Evolutionary conservation across 1,140 invertebrate genomes (phyloP).

Genomic region (Macrosteles quadrilineatus): DNA sequence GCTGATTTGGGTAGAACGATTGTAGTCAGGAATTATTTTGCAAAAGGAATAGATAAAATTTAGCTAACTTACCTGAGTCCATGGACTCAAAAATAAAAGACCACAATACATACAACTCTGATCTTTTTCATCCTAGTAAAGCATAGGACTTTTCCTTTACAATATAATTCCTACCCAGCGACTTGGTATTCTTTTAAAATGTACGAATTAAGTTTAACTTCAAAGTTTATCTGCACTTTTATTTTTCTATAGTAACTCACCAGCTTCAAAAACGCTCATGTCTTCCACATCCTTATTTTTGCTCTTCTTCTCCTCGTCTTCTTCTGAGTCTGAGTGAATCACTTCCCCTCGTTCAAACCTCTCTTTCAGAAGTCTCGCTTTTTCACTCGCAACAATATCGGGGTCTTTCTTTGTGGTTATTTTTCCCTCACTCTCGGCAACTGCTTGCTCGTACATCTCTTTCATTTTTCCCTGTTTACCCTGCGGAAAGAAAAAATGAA

Average conservation of each 20-base stretch:
- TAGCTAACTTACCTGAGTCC: too few species aligned
- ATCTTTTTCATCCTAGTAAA: too few species aligned
- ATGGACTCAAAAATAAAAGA: too few species aligned
- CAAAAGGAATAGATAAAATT: too few species aligned
- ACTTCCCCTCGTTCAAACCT: slow-evolving; percentile 80
- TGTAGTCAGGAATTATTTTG: too few species aligned
- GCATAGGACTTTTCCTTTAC: too few species aligned
- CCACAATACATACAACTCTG: too few species aligned
- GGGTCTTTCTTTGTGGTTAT: slow-evolving; percentile 61
- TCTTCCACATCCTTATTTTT: slow-evolving; percentile 60
- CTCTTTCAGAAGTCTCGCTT: slow-evolving; percentile 73
- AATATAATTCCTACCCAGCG: too few species aligned
- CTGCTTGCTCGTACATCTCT: slow-evolving; percentile 88
- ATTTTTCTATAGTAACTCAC: slow-evolving; percentile 56
- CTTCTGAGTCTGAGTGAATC: slow-evolving; percentile 48
- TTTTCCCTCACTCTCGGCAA: slow-evolving; percentile 73
- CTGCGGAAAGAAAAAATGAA: slow-evolving; percentile 50
- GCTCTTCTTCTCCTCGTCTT: slow-evolving; percentile 55
- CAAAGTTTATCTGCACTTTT: slow-evolving; percentile 7
- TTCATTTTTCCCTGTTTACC: slow-evolving; percentile 89
- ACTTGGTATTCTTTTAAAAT: too few species aligned
- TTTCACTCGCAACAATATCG: slow-evolving; percentile 58
- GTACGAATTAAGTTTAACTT: slow-evolving; percentile 28
- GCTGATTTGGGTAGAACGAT: too few species aligned
- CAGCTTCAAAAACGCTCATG: slow-evolving; percentile 78